phyloP scores from a whole-genome alignment of 2,888 invertebrate species.

The Acheta domesticus region DNA sequence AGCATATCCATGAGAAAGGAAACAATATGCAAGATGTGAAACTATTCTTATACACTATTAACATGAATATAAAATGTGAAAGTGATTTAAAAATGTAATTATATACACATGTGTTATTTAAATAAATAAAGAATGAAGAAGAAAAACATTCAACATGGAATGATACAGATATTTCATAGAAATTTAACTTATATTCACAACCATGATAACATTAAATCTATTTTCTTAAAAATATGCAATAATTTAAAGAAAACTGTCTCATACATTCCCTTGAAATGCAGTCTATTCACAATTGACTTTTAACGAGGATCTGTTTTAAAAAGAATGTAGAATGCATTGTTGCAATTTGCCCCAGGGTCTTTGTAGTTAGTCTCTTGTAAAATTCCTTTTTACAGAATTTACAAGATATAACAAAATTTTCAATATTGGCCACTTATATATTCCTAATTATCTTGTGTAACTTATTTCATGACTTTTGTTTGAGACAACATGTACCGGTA shows the following conservation, averaged over 20 bases:
- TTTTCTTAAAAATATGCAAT: background rate
- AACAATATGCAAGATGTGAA: too few species aligned
- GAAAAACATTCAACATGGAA: background rate
- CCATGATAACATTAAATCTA: background rate
- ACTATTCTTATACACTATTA: background rate
- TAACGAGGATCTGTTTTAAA: background rate
- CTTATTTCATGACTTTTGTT: too few species aligned
- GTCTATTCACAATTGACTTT: slow-evolving; percentile 18
- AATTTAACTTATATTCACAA: background rate
- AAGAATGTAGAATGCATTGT: too few species aligned
- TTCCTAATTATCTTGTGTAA: too few species aligned
- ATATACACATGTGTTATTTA: background rate
- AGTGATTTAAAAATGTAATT: background rate
- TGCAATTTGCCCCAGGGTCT: too few species aligned
- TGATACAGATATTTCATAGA: slow-evolving; percentile 3
- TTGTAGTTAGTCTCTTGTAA: too few species aligned
- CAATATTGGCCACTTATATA: too few species aligned
- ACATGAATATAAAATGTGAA: background rate
- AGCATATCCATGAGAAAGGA: too few species aligned
- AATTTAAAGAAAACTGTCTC: background rate
- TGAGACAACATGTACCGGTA: too few species aligned
- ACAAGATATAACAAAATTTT: too few species aligned
- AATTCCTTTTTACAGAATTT: too few species aligned
- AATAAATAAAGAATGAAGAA: background rate
- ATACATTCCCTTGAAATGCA: background rate